Conservation (phyloP, 2,797 vertebrate species). For the Neosilurus mollespiculum region DNA sequence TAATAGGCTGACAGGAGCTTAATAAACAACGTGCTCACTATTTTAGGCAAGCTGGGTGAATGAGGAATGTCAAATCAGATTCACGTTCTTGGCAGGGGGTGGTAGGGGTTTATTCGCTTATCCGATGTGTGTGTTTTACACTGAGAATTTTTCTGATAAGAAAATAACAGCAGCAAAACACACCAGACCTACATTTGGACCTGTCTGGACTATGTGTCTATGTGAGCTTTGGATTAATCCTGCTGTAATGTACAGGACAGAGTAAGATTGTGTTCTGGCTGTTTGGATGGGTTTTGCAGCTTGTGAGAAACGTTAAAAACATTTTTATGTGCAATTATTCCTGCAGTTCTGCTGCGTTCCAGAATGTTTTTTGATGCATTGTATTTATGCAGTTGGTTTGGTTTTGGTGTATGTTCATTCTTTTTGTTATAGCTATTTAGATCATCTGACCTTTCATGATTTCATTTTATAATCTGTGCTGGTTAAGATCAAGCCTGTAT, state of each 20-base stretch:
- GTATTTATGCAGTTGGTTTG: background rate
- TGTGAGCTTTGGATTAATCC: background rate
- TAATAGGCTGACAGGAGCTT: constrained; percentile 60
- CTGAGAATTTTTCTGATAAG: constrained; percentile 29
- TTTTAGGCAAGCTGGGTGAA: constrained; percentile 60
- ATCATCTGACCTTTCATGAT: background rate
- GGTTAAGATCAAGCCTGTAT: background rate
- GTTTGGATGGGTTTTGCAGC: background rate
- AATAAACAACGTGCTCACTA: constrained; percentile 62
- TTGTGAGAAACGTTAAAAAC: background rate
- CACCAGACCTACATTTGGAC: background rate
- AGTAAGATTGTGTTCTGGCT: background rate
- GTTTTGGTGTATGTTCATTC: background rate
- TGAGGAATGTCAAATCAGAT: constrained; percentile 57
- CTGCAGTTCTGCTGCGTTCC: background rate
- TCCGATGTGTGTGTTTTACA: constrained; percentile 18
- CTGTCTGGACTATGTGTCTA: constrained; percentile 7
- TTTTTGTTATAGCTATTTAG: background rate
- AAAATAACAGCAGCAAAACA: constrained; percentile 28
- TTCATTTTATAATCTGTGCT: background rate
- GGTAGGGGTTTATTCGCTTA: background rate
- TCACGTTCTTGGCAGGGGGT: constrained; percentile 44
- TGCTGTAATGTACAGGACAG: background rate
- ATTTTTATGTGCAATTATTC: background rate
- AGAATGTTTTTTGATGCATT: background rate